These are phyloP conservation scores for Laticauda colubrina DNA, from an alignment of 2,113 vertebrate genomes.

Conservation along the genomic window DNA sequence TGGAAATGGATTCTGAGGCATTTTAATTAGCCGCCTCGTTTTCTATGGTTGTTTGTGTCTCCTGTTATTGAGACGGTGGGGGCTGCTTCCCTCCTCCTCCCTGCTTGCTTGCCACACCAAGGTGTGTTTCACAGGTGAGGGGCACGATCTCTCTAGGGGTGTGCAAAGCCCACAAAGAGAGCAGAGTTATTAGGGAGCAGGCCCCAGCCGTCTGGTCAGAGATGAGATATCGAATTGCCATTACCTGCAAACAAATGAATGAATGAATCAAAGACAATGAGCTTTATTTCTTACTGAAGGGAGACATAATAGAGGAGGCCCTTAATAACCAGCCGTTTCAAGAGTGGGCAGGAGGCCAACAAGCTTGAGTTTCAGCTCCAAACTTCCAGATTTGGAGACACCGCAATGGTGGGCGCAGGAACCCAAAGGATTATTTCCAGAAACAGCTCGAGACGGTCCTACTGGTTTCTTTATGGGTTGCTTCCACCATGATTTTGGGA, in stretches of 20 bases:
- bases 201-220: slow-evolving; percentile 17
- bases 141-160: background rate
- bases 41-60: slow-evolving; percentile 13
- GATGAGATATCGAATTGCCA: slow-evolving; percentile 29
- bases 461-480: background rate
- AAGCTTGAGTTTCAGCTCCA: background rate
- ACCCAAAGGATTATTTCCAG: background rate
- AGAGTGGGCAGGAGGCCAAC: background rate
- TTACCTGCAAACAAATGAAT: slow-evolving; percentile 33
- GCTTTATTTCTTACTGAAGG: background rate
- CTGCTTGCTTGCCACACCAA: slow-evolving; percentile 6
- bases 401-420: background rate
- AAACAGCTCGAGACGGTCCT: background rate
- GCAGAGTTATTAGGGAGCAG: slow-evolving; percentile 6
- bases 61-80: slow-evolving; percentile 31
- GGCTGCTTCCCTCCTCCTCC: slow-evolving; percentile 13
- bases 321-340: background rate
- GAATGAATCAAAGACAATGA: background rate
- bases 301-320: background rate
- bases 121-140: slow-evolving; percentile 38
- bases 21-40: slow-evolving; percentile 61
- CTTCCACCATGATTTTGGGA: background rate
- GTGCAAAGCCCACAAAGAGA: slow-evolving; percentile 24
- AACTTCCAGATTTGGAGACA: background rate
- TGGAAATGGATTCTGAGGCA: slow-evolving; percentile 40